Evolutionary conservation across 1,140 invertebrate species (phyloP), one percentile per base, ranked within the genome.

Genomic region (Drosophila teissieri): DNA sequence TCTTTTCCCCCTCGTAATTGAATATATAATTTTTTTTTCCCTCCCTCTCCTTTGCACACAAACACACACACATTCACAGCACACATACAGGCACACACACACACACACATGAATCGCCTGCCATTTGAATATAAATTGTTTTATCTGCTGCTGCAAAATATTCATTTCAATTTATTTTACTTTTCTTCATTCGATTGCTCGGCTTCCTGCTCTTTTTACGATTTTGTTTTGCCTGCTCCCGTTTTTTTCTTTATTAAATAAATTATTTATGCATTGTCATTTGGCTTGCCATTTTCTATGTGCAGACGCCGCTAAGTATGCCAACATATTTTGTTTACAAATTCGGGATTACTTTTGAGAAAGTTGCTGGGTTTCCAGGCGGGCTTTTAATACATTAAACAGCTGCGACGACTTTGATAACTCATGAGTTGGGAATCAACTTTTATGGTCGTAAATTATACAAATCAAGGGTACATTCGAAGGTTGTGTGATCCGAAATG

Each of bases 71-170:
- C 77, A 48, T 65, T 44, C 46, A 17, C 39, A 39, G 10, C 44
- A 39, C 36, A 60, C 54, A 67, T 52, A 61, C 40, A 52, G 52
- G 54, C 54, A 61, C 60, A 64, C 49, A 37, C n/a, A n/a, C 34
- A 31, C 45, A 67, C 61, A 74, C 69, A 78, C 45, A 69, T 49
- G 34, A 36, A 15, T 19, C 65, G 72, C 48, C 52, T 84, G 77
- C 61, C 85, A 89, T 89, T 89, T 89, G 84, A 90, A 90, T 89
- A 89, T 89, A 89, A 89, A 89, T 89, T 89, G 84, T 89, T 89
- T 89, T 86, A 78, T 88, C 80, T 88, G 63, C 79, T 76, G 10
- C 67, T 79, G 79, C 75, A 86, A 86, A 88, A 88, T 89, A 88
- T 88, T 88, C 84, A 89, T 88, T 88, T 89, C 77, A 80, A 89